These are phyloP conservation scores for Platyrinchus mystaceus DNA, from an alignment of 2,797 vertebrate genomes.

Conservation along the genomic window DNA sequence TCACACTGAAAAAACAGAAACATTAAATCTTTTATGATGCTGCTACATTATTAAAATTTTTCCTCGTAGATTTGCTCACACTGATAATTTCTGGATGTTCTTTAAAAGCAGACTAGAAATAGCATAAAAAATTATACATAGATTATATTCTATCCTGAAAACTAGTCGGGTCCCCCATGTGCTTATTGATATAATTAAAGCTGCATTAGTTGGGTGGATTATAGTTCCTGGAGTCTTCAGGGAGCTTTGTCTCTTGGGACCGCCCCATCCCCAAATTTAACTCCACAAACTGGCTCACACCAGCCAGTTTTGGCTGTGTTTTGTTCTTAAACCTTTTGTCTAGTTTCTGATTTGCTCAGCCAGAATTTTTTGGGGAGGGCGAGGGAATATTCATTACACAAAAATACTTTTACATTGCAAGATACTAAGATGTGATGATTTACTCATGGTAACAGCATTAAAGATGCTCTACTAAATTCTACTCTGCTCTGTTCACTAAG, in stretches of 20 bases:
- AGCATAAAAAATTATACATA: conserved; percentile 18
- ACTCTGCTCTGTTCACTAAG: not conserved
- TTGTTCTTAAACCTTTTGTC: not conserved
- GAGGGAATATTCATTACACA: not conserved
- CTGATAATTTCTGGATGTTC: conserved; percentile 39
- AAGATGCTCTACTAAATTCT: not conserved
- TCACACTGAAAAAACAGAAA: not conserved
- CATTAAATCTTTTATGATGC: not conserved
- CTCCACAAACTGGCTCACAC: not conserved
- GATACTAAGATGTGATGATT: not conserved
- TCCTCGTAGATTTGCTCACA: conserved; percentile 43
- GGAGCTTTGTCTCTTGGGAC: not conserved
- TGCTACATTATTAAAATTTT: conserved; percentile 16
- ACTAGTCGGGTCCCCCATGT: conserved; percentile 5
- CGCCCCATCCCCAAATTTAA: not conserved
- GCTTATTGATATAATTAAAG: conserved; percentile 59
- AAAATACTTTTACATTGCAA: not conserved
- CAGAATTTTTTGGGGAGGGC: not conserved
- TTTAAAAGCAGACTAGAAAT: conserved; percentile 46
- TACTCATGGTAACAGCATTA: not conserved
- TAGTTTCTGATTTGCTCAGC: too few species aligned
- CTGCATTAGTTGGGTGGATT: conserved; percentile 38
- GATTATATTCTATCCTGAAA: conserved; percentile 38
- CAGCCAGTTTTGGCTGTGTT: fast-evolving
- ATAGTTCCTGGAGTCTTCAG: conserved; percentile 20